Evolutionary conservation across 1,140 invertebrate species (phyloP), one percentile per base, ranked within the genome.

Genomic region (Cheumatopsyche charites): DNA sequence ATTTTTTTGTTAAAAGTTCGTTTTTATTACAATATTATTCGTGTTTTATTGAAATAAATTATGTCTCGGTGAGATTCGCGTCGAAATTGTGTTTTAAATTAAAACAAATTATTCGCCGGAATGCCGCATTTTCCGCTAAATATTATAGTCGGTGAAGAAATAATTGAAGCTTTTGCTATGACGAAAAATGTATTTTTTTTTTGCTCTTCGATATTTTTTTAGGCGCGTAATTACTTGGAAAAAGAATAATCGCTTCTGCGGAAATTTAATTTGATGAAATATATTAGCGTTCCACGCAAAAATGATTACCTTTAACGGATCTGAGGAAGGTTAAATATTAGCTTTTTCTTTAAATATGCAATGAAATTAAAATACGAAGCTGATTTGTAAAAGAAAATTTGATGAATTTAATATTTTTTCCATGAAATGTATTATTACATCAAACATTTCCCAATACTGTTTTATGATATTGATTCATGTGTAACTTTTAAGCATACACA

Each of bases 171-270:
- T 52, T 17, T 17, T 7, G 47, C 47, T 7, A 52, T 15, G 47
- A 13, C 47, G 19, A 17, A 52, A 19, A 17, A 52, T 7, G 7
- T 52, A 17, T 17, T 19, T 17, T 19, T 52, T 17, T 52, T 19
- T 17, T 19, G 47, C n/a, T n/a, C n/a, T n/a, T n/a, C n/a, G n/a
- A n/a, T n/a, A n/a, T n/a, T n/a, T n/a, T n/a, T n/a, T n/a, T n/a
- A 52, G 15, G 1, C 9, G 15, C 47, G 47, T 52, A 52, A 52
- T 52, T 52, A 52, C 47, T 52, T 52, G n/a, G 47, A 17, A 52
- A 52, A 52, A 52, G 47, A 52, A 52, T 52, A 52, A 52, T 52
- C 47, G 47, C 19, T 52, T 52, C 47, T 15, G n/a, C 19, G 47
- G 19, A 52, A 52, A 52, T 52, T 52, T 52, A 52, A 52, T 52